phyloP scores from a whole-genome alignment of 2,888 invertebrate species.

The Geophilus truncorum region DNA sequence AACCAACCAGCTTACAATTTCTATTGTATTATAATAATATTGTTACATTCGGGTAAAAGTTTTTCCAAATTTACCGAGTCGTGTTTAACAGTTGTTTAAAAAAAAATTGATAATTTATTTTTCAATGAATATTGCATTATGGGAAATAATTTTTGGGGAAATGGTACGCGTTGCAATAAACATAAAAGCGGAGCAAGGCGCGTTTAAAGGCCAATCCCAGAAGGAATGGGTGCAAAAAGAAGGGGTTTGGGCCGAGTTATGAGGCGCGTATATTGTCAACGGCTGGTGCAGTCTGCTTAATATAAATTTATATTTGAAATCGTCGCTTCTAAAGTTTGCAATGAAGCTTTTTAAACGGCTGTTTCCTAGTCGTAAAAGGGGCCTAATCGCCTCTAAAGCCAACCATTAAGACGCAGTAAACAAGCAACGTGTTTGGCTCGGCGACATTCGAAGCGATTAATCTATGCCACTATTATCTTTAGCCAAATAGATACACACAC shows the following conservation, averaged over 20 bases:
- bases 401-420: constrained; percentile 13
- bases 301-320: constrained; percentile 15
- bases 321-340: constrained; percentile 15
- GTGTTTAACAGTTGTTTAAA: no score
- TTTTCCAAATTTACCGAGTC: no score
- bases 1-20: no score
- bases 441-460: constrained; percentile 5
- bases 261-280: constrained; percentile 11
- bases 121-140: background rate
- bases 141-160: background rate
- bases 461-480: background rate
- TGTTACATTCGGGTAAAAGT: no score
- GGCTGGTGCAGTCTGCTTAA: background rate
- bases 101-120: no score
- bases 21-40: no score
- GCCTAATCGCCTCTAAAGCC: constrained; percentile 9
- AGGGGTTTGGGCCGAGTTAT: background rate
- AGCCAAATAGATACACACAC: background rate
- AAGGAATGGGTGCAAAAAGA: background rate
- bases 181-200: background rate
- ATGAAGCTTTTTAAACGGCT: constrained; percentile 17
- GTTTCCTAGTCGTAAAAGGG: background rate
- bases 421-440: background rate
- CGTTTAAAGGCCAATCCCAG: background rate
- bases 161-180: background rate